phyloP scores from a whole-genome alignment of 2,888 invertebrate species.

The Siphlonurus alternatus region DNA sequence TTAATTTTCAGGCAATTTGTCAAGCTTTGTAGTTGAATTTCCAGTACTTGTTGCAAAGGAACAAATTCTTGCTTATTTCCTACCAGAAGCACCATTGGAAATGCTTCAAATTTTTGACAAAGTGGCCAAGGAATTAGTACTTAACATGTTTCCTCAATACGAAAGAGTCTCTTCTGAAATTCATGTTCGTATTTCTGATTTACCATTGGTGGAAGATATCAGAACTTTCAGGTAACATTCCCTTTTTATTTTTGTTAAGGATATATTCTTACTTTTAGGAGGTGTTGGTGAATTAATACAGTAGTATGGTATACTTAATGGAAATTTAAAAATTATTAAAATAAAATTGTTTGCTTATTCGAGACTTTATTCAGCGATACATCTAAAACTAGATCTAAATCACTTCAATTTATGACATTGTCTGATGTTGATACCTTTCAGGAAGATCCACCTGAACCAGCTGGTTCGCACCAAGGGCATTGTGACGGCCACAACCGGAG shows the following conservation, averaged over 20 bases:
- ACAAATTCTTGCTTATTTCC: constrained; percentile 87
- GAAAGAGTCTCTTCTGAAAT: constrained; percentile 87
- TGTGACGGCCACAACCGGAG: constrained; percentile 88
- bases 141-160: constrained; percentile 90
- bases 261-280: neutral
- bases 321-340: neutral
- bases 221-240: constrained; percentile 59
- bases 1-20: constrained; percentile 31
- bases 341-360: neutral
- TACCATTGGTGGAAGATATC: constrained; percentile 91
- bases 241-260: neutral
- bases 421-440: constrained; percentile 21
- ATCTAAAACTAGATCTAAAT: constrained; percentile 1
- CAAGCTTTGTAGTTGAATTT: constrained; percentile 87
- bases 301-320: neutral
- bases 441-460: constrained; percentile 53
- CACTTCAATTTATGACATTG: no score
- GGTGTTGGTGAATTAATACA: neutral
- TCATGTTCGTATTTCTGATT: constrained; percentile 84
- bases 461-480: constrained; percentile 87
- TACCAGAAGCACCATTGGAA: constrained; percentile 94
- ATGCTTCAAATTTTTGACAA: constrained; percentile 94
- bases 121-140: constrained; percentile 82
- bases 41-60: constrained; percentile 77
- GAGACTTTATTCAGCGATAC: constrained; percentile 3